Base-by-base conservation (phyloP, 2,888 invertebrate species). In the Trachelus troglodyta region DNA sequence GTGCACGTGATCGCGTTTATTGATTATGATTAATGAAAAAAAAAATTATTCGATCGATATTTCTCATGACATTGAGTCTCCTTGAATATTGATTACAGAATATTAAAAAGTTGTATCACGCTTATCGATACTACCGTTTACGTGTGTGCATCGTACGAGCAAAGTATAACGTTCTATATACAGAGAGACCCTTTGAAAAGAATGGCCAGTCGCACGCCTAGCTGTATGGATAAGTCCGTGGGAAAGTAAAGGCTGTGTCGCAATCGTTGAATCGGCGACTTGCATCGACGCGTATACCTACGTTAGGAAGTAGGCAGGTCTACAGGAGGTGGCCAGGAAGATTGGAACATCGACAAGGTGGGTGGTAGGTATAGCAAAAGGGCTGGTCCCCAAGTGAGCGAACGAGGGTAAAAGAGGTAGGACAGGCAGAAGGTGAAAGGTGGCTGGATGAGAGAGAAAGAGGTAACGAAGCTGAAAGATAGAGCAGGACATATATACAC, bases 361-460 rank as follows among this genome's bases (percentile, higher is more conserved):
- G 56, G 56, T 56, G 23, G 56, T 56, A 3, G 56, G 23, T 56
- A 56, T 23, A 23, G 56, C 0, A 56, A 56, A 56, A 23, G 56
- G 56, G 56, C 56, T 56, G 56, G 56, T 56, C 6, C 56, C 23
- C 56, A 23, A 56, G 23, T 9, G 56, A 56, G 23, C 56, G 56
- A 40, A 56, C 15, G 23, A 40, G 40, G 23, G 40, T 23, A 56
- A 56, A 23, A 56, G 56, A 56, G 56, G 56, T 56, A 56, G 56
- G 56, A 56, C 56, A 56, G 1, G 0, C 56, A 1, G 2, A 23
- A 56, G 56, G 75, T 83, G 76, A 79, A 81, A 79, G 73, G 81
- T 77, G 77, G 76, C 76, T 81, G 80, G 69, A 75, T 76, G 73
- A 76, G 77, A 35, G 81, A 77, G 71, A 78, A 40, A 79, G 77